Percentiles rank a stretch among this genome's conserved stretches.
These are phyloP conservation scores for Plumapathes pennacea DNA, from an alignment of 92 coral and sea anemone species.

Conservation along the genomic window DNA sequence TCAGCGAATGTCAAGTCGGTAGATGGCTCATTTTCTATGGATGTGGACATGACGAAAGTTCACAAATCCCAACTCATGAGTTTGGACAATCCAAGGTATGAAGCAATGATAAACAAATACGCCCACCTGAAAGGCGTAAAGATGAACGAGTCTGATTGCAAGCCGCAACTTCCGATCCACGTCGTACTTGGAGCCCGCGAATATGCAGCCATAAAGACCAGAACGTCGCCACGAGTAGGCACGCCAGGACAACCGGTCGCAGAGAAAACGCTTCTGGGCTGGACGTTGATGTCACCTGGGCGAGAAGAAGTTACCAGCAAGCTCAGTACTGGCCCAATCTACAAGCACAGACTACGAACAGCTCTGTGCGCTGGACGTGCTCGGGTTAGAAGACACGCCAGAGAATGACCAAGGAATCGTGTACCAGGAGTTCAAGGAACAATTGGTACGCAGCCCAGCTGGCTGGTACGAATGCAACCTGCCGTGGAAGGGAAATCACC, in stretches of 20 bases:
- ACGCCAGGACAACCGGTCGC: constrained; percentile 49
- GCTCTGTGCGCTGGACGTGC: constrained; percentile 45
- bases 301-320: constrained; percentile 12
- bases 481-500: constrained; percentile 4
- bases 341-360: constrained; percentile 26
- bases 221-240: neutral
- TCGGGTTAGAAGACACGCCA: constrained; percentile 31
- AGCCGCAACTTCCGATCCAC: constrained; percentile 25
- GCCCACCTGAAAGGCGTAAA: constrained; percentile 23
- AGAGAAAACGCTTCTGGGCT: constrained; percentile 31
- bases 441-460: neutral
- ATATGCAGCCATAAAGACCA: constrained; percentile 10
- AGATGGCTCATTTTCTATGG: constrained; percentile 12
- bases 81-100: constrained; percentile 28
- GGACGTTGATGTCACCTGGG: constrained; percentile 47
- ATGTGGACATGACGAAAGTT: constrained; percentile 25
- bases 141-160: constrained; percentile 11
- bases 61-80: constrained; percentile 30
- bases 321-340: neutral
- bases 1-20: constrained; percentile 5
- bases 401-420: constrained; percentile 18
- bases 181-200: constrained; percentile 43
- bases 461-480: constrained; percentile 1
- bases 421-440: neutral
- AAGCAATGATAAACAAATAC: constrained; percentile 9